Percentiles rank a stretch among this genome's conserved stretches.
phyloP scores from a whole-genome alignment of 2,797 vertebrate species.

The Ptychobarbus kaznakovi region DNA sequence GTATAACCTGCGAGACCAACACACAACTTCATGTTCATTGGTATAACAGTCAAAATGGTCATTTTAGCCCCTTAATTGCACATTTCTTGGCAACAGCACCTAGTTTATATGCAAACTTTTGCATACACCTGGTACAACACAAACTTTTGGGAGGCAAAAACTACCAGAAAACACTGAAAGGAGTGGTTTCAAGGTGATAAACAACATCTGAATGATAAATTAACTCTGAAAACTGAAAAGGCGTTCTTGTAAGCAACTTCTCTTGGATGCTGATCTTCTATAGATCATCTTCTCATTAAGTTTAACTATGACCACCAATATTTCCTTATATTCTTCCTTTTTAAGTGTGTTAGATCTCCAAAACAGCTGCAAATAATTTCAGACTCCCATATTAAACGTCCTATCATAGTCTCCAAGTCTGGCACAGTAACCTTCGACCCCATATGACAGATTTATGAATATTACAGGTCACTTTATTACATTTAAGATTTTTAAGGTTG shows the following conservation, averaged over 20 bases:
- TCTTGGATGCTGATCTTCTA: neutral
- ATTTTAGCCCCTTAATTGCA: neutral
- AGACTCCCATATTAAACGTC: neutral
- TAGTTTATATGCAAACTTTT: neutral
- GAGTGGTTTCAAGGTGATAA: neutral
- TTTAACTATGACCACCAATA: neutral
- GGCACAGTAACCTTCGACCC: conserved; percentile 29
- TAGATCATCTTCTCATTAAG: neutral
- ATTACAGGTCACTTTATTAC: conserved; percentile 5
- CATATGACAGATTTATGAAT: conserved; percentile 26
- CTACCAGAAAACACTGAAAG: neutral
- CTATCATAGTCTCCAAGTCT: neutral
- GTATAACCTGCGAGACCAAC: neutral
- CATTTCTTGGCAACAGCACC: neutral
- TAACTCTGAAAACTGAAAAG: neutral
- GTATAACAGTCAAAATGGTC: neutral
- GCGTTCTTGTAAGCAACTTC: neutral
- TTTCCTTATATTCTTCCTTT: neutral
- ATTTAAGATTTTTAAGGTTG: conserved; percentile 6
- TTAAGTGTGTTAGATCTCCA: neutral
- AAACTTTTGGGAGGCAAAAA: neutral
- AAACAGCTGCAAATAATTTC: neutral
- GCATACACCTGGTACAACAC: neutral
- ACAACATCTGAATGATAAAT: neutral
- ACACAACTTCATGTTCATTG: neutral